These are phyloP conservation scores for Antigone vipio DNA, from an alignment of 2,113 vertebrate genomes.

Conservation along the genomic window DNA sequence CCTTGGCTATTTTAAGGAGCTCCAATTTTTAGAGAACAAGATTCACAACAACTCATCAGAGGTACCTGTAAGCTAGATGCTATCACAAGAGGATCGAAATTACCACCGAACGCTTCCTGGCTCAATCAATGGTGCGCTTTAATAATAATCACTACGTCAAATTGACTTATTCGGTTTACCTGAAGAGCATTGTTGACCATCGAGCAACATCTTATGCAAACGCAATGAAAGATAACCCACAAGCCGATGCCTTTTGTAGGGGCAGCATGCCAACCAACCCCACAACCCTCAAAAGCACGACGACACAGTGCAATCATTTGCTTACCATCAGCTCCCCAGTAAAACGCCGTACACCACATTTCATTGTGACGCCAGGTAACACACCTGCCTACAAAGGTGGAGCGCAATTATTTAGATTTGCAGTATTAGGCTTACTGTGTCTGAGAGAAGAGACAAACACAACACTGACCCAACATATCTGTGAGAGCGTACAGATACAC, in stretches of 20 bases:
- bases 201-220: not conserved
- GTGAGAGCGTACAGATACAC: not conserved
- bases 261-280: not conserved
- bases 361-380: not conserved
- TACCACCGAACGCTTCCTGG: not conserved
- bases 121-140: accelerated
- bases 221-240: accelerated
- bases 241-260: accelerated
- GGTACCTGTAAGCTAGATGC: not conserved
- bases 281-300: accelerated
- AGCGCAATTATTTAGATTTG: not conserved
- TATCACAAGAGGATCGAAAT: not conserved
- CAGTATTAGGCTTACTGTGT: not conserved
- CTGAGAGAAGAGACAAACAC: not conserved
- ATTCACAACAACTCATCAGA: not conserved
- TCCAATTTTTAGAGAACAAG: not conserved
- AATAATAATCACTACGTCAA: accelerated
- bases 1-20: not conserved
- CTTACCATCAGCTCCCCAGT: not conserved
- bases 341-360: accelerated
- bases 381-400: accelerated
- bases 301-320: accelerated
- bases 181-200: accelerated
- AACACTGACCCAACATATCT: accelerated
- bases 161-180: accelerated